Percentiles rank a stretch among this genome's conserved stretches.
Evolutionary conservation across 2,113 vertebrate species (phyloP).

Genomic region (Vulpes ferrilata): DNA sequence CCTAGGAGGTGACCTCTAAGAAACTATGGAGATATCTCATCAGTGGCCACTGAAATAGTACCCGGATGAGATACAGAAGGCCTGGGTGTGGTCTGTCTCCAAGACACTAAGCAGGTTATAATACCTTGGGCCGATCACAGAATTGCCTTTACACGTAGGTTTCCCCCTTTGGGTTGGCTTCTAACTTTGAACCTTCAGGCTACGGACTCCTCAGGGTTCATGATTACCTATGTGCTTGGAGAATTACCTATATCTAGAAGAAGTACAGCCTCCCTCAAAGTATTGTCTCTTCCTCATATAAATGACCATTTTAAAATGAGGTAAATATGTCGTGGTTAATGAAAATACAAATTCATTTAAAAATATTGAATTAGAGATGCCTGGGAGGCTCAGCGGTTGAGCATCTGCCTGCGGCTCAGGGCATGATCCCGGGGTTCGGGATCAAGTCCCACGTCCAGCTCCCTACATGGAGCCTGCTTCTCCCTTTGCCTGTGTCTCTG

Average conservation of each 20-base stretch:
- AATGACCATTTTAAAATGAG: not conserved
- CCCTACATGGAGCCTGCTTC: too few species aligned
- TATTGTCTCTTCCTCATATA: not conserved
- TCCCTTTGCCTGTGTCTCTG: too few species aligned
- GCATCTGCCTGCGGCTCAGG: too few species aligned
- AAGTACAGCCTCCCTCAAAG: not conserved
- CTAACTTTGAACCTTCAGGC: not conserved
- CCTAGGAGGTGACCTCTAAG: not conserved
- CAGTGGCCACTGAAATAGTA: not conserved
- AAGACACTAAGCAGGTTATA: not conserved
- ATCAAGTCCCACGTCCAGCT: too few species aligned
- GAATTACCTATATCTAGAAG: not conserved
- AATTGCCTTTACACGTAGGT: not conserved
- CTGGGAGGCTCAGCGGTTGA: too few species aligned
- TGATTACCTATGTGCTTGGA: not conserved
- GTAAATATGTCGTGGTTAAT: not conserved
- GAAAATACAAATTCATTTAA: constrained; percentile 17
- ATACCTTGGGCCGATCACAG: not conserved
- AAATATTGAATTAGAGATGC: not conserved
- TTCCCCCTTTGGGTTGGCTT: not conserved
- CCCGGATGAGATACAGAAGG: not conserved
- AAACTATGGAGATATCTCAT: not conserved
- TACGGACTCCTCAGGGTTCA: not conserved
- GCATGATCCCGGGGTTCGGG: too few species aligned
- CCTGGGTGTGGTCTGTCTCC: not conserved